A percentile compares a stretch with the other conserved stretches of the same genome.
phyloP scores from a whole-genome alignment of 1,140 invertebrate genomes.

The Sminthurides bifidus region DNA sequence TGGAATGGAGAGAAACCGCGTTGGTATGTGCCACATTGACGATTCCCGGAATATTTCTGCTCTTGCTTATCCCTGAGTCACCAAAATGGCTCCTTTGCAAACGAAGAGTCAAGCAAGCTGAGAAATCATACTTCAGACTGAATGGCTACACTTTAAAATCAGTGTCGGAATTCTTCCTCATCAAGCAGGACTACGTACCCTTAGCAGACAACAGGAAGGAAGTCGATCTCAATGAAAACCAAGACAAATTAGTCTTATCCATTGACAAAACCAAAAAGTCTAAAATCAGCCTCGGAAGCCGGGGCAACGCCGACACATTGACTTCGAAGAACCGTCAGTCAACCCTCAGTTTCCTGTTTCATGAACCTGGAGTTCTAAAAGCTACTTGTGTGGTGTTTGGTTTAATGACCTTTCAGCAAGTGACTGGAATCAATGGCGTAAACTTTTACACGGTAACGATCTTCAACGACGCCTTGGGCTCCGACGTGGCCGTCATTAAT shows the following conservation, averaged over 20 bases:
- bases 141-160: neutral
- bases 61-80: constrained; percentile 20
- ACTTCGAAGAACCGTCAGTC: neutral
- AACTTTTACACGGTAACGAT: constrained; percentile 28
- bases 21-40: constrained; percentile 9
- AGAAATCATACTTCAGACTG: constrained; percentile 6
- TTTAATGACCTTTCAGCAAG: constrained; percentile 22
- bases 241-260: too few species aligned
- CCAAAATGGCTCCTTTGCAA: constrained; percentile 22
- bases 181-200: neutral
- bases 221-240: constrained; percentile 2
- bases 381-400: constrained; percentile 12
- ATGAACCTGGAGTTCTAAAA: constrained; percentile 5
- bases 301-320: neutral
- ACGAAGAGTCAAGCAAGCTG: neutral
- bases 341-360: neutral
- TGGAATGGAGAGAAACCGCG: constrained; percentile 15
- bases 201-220: neutral
- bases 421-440: constrained; percentile 22
- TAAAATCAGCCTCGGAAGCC: neutral
- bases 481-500: constrained; percentile 1
- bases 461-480: constrained; percentile 14
- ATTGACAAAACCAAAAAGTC: neutral
- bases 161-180: neutral
- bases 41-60: constrained; percentile 14